These are phyloP conservation scores for Agrilus cyanescens DNA, from an alignment of 2,888 invertebrate species.

Conservation along the genomic window DNA sequence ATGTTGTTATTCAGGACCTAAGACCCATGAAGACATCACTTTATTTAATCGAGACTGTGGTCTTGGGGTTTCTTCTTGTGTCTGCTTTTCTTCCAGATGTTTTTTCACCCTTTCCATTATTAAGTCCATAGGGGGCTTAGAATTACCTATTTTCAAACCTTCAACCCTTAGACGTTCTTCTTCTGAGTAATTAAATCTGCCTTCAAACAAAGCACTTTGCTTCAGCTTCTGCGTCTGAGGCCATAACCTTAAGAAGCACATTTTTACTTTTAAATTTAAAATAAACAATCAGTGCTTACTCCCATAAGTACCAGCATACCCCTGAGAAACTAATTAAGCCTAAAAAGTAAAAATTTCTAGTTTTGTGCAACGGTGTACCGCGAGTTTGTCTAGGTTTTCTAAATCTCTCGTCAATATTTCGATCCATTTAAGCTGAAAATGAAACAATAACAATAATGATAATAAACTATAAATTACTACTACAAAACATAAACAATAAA, in stretches of 20 bases:
- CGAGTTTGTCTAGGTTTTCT: slow-evolving; percentile 53
- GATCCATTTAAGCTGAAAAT: slow-evolving; percentile 16
- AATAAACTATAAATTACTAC: slow-evolving; percentile 4
- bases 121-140: slow-evolving; percentile 12
- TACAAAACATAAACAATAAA: too few relatives aligned
- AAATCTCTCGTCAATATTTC: slow-evolving; percentile 28
- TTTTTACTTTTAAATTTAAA: neutral
- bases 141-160: slow-evolving; percentile 8
- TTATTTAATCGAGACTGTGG: slow-evolving; percentile 18
- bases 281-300: slow-evolving; percentile 35
- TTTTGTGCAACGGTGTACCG: slow-evolving; percentile 50
- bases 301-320: slow-evolving; percentile 35
- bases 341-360: slow-evolving; percentile 43
- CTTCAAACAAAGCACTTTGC: slow-evolving; percentile 15
- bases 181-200: slow-evolving; percentile 22
- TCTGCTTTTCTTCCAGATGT: slow-evolving; percentile 18
- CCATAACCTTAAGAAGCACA: slow-evolving; percentile 21
- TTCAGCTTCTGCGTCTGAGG: slow-evolving; percentile 20
- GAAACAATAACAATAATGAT: slow-evolving; percentile 1
- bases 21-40: slow-evolving; percentile 15
- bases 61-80: slow-evolving; percentile 21
- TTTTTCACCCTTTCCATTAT: slow-evolving; percentile 16
- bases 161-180: slow-evolving; percentile 16
- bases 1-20: slow-evolving; percentile 9
- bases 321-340: slow-evolving; percentile 37